Percentiles rank a stretch among this genome's conserved stretches.
These are phyloP conservation scores for Nasonia oneida DNA, from an alignment of 2,888 invertebrate species.

Conservation along the genomic window DNA sequence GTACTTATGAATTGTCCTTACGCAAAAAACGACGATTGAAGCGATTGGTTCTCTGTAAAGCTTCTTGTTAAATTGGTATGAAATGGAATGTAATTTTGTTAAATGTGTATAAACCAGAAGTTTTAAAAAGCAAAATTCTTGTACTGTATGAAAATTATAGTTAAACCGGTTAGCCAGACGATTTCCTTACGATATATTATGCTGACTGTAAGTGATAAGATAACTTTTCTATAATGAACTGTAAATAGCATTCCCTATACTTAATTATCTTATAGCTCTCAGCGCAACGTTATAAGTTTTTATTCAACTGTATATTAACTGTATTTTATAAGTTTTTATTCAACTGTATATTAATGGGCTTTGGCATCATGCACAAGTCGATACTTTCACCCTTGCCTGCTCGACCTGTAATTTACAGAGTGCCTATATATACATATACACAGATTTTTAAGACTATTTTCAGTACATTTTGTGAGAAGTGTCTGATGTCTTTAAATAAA, in stretches of 20 bases:
- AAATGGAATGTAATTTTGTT: not conserved
- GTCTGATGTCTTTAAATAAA: conserved; percentile 20
- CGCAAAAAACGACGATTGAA: not conserved
- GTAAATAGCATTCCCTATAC: conserved; percentile 74
- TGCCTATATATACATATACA: conserved; percentile 15
- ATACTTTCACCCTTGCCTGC: not conserved
- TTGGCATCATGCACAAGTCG: not conserved
- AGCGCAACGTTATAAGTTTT: conserved; percentile 7
- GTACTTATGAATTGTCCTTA: not conserved
- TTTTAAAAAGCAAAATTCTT: not conserved
- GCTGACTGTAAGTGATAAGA: not conserved
- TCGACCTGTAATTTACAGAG: not conserved
- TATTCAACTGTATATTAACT: not conserved
- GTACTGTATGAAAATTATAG: not conserved
- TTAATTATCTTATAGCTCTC: conserved; percentile 28
- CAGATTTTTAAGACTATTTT: conserved; percentile 28
- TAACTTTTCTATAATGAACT: conserved; percentile 52
- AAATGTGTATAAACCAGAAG: not conserved
- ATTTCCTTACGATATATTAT: not conserved
- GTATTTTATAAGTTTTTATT: not conserved
- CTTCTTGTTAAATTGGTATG: not conserved
- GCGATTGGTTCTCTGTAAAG: not conserved
- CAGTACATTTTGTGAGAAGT: conserved; percentile 10
- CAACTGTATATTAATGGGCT: not conserved
- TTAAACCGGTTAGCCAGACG: not conserved